These are phyloP conservation scores for Beroe forskalii DNA, from an alignment of 37 sponge, comb jelly and placozoan genomes.

Conservation along the genomic window DNA sequence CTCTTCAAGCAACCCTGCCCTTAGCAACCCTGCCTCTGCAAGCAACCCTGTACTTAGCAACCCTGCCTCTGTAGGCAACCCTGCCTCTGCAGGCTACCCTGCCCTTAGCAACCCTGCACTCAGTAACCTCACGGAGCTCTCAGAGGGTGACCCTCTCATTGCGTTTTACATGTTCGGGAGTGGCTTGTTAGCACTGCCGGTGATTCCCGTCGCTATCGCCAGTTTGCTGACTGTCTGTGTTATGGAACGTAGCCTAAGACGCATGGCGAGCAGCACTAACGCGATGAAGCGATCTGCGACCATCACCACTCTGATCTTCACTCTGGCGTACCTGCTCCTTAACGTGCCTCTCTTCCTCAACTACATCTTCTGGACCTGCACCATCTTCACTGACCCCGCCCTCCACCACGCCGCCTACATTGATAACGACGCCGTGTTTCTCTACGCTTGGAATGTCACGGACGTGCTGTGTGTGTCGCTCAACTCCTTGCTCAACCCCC, in stretches of 20 bases:
- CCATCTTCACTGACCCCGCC: constrained; percentile 6
- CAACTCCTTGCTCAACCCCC: constrained; percentile 2
- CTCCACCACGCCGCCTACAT: background rate
- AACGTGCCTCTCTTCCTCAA: constrained; percentile 42
- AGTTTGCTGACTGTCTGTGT: background rate
- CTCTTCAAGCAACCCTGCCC: background rate
- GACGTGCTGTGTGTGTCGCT: constrained; percentile 37
- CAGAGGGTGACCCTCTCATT: background rate
- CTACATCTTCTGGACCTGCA: constrained; percentile 17
- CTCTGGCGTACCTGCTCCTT: constrained; percentile 9
- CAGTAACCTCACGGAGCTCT: background rate
- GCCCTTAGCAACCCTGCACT: background rate
- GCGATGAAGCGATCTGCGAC: constrained; percentile 19
- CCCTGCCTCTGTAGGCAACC: background rate
- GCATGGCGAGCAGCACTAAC: background rate
- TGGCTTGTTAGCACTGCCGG: background rate
- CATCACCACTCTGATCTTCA: constrained; percentile 38
- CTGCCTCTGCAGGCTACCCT: background rate
- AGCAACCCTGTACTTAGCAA: too few relatives aligned
- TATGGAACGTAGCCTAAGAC: background rate
- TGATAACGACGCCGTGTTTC: background rate
- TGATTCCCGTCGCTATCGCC: constrained; percentile 39
- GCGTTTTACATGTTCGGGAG: constrained; percentile 3
- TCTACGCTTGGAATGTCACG: constrained; percentile 27
- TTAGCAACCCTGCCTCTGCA: background rate